phyloP scores from a whole-genome alignment of 2,888 invertebrate genomes.

The Rhamnusium bicolor region DNA sequence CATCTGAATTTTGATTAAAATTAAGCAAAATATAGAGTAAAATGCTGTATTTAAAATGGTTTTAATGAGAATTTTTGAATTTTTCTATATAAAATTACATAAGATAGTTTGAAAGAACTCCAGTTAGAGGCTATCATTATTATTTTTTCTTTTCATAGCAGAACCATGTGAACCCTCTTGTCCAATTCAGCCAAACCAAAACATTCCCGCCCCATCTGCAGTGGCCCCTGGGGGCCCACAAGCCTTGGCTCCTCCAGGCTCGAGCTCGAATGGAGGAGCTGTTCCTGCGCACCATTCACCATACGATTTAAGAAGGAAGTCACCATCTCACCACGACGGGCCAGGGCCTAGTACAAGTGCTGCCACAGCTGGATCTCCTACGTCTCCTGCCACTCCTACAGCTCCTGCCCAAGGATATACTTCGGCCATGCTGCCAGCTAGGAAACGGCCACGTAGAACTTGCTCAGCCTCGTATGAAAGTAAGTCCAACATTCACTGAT shows the following conservation, averaged over 20 bases:
- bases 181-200: conserved; percentile 74
- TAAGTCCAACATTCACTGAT: conserved; percentile 48
- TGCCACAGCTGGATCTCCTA: conserved; percentile 71
- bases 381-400: conserved; percentile 72
- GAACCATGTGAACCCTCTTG: conserved; percentile 88
- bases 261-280: conserved; percentile 70
- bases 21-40: no score
- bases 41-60: no score
- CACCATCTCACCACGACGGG: conserved; percentile 79
- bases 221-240: conserved; percentile 64
- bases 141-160: conserved; percentile 70
- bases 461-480: conserved; percentile 73
- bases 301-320: conserved; percentile 91
- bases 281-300: conserved; percentile 84
- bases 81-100: no score
- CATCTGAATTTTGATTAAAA: no score
- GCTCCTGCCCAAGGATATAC: conserved; percentile 71
- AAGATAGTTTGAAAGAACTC: no score
- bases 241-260: conserved; percentile 54
- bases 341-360: conserved; percentile 79
- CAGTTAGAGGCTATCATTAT: no score
- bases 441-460: conserved; percentile 86
- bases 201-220: conserved; percentile 73
- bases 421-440: conserved; percentile 83
- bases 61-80: no score